Evolutionary conservation across 2,888 invertebrate genomes (phyloP).

Genomic region (Tachina lurida): DNA sequence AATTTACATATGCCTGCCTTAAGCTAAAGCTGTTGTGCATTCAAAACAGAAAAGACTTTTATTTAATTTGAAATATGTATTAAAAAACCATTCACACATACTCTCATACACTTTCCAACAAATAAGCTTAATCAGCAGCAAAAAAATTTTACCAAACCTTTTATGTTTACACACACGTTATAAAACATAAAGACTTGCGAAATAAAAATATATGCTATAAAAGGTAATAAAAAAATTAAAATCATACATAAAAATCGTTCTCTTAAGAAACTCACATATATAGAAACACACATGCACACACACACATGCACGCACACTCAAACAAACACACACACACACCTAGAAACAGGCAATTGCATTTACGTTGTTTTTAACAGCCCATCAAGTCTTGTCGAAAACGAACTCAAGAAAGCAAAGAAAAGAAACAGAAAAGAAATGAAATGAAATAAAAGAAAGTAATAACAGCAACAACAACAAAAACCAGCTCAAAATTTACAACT

Average conservation of each 20-base stretch:
- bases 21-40: neutral
- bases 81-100: constrained; percentile 43
- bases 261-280: constrained; percentile 1
- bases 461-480: constrained; percentile 16
- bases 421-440: constrained; percentile 13
- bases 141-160: constrained; percentile 15
- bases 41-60: neutral
- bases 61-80: constrained; percentile 41
- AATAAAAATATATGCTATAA: constrained; percentile 28
- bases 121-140: constrained; percentile 61
- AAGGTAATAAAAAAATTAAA: constrained; percentile 2
- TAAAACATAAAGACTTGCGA: constrained; percentile 39
- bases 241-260: neutral
- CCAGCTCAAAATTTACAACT: constrained; percentile 11
- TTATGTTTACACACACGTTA: neutral
- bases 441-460: constrained; percentile 5
- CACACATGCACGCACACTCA: neutral
- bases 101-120: constrained; percentile 9
- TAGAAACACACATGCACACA: neutral
- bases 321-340: neutral
- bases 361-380: constrained; percentile 5
- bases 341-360: neutral
- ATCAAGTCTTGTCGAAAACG: neutral
- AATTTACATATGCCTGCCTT: neutral
- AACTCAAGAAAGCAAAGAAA: neutral